A percentile compares a stretch with the other conserved stretches of the same genome.
phyloP scores from a whole-genome alignment of 2,888 invertebrate genomes.

The Ceramica pisi region DNA sequence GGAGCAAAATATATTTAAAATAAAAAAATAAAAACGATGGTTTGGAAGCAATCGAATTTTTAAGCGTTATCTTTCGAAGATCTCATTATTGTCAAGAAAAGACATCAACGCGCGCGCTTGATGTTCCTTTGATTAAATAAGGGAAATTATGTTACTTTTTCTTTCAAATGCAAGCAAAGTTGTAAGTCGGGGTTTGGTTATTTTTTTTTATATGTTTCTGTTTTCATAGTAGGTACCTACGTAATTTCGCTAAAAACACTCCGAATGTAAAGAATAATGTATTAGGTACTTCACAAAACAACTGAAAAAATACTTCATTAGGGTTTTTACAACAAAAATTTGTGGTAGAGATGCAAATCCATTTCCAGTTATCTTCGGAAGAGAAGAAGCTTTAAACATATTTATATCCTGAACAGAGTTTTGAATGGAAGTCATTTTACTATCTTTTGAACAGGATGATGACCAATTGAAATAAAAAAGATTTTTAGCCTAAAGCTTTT shows the following conservation, averaged over 20 bases:
- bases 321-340: not conserved
- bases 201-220: not conserved
- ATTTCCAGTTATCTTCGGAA: no score
- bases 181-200: no score
- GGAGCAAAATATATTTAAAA: not conserved
- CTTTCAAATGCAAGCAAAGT: not conserved
- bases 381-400: not conserved
- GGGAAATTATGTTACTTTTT: not conserved
- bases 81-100: conserved; percentile 70
- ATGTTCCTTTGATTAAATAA: conserved; percentile 31
- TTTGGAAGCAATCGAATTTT: not conserved
- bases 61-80: conserved; percentile 29
- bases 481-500: not conserved
- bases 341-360: no score
- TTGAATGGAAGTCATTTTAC: not conserved
- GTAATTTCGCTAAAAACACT: not conserved
- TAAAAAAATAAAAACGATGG: not conserved
- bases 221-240: not conserved
- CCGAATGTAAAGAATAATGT: not conserved
- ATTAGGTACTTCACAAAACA: no score
- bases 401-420: not conserved
- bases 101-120: conserved; percentile 79
- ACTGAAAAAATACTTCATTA: not conserved
- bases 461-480: not conserved
- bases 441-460: not conserved